Base-by-base conservation (phyloP, 2,797 vertebrate genomes). In the Sebastes ruberrimus region DNA sequence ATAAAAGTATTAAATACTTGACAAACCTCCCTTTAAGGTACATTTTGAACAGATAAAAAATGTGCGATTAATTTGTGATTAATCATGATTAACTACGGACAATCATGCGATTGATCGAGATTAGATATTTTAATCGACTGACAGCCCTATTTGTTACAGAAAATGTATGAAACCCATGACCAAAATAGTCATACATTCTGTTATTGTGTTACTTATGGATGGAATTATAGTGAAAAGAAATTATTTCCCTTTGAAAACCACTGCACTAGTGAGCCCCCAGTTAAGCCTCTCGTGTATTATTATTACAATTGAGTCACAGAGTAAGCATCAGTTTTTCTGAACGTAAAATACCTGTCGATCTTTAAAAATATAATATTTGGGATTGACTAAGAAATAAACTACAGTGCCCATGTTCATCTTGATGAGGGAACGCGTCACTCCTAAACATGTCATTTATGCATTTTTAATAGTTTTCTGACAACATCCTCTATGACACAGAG, bases 141-240 rank as follows among this genome's bases (percentile, higher is more conserved):
- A 46, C 42, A 46, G 42, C 42, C 16, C 42, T 46, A 18, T 18
- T 46, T 46, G 13, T 6, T 42, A 14, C 13, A 42, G 38, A 42
- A 42, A 42, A 42, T 42, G 38, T 42, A 42, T 42, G 38, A 42
- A 42, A 42, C 38, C 14, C 38, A 42, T 42, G 38, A 16, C 38
- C 38, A 42, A 0, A 0, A 42, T 42, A 42, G 13, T 42, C 38
- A 16, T 42, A 16, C 0, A 42, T 16, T 42, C 38, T 42, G 38
- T 42, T 16, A 42, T 16, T 42, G 38, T 46, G 42, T 46, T 46
- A 18, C 42, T 42, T 42, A 42, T 42, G 38, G 38, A 42, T 42
- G 38, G 38, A 42, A 42, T 42, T 46, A 46, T 46, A 46, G 42
- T 46, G 14, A 46, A 46, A 46, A 16, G 0, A 46, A 46, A 46